These are phyloP conservation scores for Hylaeus anthracinus DNA, from an alignment of 1,140 invertebrate species.

Conservation along the genomic window DNA sequence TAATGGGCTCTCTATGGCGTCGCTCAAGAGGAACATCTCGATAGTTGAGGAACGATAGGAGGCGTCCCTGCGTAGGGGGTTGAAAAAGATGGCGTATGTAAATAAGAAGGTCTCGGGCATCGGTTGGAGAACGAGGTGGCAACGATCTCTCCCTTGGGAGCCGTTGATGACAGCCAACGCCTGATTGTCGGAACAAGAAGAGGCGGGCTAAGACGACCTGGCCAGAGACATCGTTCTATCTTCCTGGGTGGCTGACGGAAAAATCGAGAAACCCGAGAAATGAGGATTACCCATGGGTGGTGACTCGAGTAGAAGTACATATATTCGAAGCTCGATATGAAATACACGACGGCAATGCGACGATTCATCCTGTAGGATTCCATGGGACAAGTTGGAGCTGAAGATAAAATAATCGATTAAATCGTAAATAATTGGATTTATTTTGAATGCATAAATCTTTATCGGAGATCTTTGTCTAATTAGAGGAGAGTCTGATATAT, in stretches of 20 bases:
- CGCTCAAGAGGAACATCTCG: conserved; percentile 13
- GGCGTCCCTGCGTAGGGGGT: not conserved
- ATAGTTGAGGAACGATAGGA: not conserved
- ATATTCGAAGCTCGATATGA: too few relatives aligned
- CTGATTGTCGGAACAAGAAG: conserved; percentile 24
- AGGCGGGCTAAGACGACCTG: conserved; percentile 37
- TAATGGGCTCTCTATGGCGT: conserved; percentile 37
- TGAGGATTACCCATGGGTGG: conserved; percentile 22
- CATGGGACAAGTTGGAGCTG: too few relatives aligned
- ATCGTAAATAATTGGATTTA: too few relatives aligned
- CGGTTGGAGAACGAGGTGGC: conserved; percentile 57
- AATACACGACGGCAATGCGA: too few relatives aligned
- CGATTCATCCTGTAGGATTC: too few relatives aligned
- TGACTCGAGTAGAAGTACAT: too few relatives aligned
- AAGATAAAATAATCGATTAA: too few relatives aligned
- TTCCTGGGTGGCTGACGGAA: not conserved
- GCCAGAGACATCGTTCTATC: not conserved
- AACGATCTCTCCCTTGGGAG: conserved; percentile 60
- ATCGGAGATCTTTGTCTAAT: too few relatives aligned
- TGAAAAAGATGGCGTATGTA: conserved; percentile 59
- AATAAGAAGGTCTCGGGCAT: conserved; percentile 55
- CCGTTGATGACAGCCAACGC: conserved; percentile 38
- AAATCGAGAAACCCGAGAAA: conserved; percentile 40
- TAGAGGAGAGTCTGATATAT: too few relatives aligned
- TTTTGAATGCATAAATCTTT: too few relatives aligned